Evolutionary conservation across 1,140 invertebrate genomes (phyloP), one percentile per base, ranked within the genome.

Genomic region (Procambarus virginalis): DNA sequence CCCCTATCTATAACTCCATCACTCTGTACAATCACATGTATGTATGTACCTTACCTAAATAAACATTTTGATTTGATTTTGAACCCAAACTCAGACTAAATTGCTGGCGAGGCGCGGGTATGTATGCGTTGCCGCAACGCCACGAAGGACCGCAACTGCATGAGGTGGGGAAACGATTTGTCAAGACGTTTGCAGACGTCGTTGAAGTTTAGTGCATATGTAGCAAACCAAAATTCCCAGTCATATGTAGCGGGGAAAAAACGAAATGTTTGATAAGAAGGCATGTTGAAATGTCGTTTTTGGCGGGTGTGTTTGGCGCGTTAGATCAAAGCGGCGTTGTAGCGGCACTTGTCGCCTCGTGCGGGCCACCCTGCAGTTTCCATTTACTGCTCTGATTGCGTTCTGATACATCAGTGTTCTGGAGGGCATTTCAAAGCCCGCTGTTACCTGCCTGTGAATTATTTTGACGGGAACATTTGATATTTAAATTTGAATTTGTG

Each of bases 341-440:
- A 73, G 22, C n/a, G 68, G 68, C n/a, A 34, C n/a, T 34, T 73
- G 68, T 73, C 68, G 68, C 68, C 20, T 34, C 2, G n/a, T 73
- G 68, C 8, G 2, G n/a, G 68, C 68, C 68, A 20, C 68, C 68
- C 68, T 73, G 68, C 22, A 22, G 68, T 73, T 73, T 34, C 68
- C 68, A 73, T 73, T 73, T 73, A n/a, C n/a, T 22, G 22, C 22
- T 73, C n/a, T 73, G 68, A 73, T 73, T 73, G 68, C 68, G 22
- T 73, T 20, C n/a, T 73, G 68, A 73, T 73, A 73, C 68, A 73
- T 73, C 68, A 73, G 68, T 73, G 68, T 73, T 73, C 68, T 73
- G 68, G 1, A 73, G 68, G 22, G 68, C n/a, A 34, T 73, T 22
- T 73, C 68, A 73, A 73, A 73, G 68, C 68, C 68, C 68, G 68